These are phyloP conservation scores for Labia minor DNA, from an alignment of 2,888 invertebrate genomes.

Conservation along the genomic window DNA sequence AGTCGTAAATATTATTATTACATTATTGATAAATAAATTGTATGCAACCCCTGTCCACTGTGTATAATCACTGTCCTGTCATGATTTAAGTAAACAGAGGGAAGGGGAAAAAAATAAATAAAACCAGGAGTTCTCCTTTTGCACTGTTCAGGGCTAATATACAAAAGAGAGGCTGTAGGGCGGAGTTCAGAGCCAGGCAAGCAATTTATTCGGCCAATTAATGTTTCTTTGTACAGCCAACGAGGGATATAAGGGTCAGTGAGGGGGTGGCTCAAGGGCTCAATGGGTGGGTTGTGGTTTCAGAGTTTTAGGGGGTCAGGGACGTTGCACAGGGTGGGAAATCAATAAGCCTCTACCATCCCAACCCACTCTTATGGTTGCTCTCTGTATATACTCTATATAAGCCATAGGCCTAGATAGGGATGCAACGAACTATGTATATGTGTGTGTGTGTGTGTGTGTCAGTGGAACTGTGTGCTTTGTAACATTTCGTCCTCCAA, in stretches of 20 bases:
- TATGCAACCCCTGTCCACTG: too few relatives aligned
- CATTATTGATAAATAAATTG: too few relatives aligned
- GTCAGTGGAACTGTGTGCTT: neutral
- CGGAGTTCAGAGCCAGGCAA: constrained; percentile 5
- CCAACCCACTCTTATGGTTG: neutral
- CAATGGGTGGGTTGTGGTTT: neutral
- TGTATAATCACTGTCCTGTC: too few relatives aligned
- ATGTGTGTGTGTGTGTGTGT: neutral
- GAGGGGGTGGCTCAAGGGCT: neutral
- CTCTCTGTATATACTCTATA: neutral
- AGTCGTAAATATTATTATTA: too few relatives aligned
- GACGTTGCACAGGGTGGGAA: neutral
- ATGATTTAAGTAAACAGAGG: too few relatives aligned
- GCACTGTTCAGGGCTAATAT: neutral
- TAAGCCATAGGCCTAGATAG: neutral
- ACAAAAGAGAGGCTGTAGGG: neutral
- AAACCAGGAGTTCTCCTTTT: too few relatives aligned
- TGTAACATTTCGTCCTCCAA: neutral
- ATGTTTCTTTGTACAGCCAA: constrained; percentile 13
- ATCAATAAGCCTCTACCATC: constrained; percentile 8
- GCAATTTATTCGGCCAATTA: constrained; percentile 13
- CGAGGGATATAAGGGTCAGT: constrained; percentile 13
- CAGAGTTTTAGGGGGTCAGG: neutral
- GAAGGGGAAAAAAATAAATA: too few relatives aligned
- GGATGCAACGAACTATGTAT: neutral